phyloP scores from a whole-genome alignment of 1,140 invertebrate genomes.

The Pseudomyrmex pallidus region DNA sequence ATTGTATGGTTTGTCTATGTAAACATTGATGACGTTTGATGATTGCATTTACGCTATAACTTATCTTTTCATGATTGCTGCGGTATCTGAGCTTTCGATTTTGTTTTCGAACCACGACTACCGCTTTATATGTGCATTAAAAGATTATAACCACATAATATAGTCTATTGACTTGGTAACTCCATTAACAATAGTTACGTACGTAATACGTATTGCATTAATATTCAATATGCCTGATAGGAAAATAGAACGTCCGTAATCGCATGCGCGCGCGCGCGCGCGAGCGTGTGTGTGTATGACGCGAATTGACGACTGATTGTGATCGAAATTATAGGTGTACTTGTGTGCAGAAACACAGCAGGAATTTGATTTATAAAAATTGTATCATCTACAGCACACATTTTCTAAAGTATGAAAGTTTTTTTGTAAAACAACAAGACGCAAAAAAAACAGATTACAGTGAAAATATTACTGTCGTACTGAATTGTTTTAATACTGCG shows the following conservation, averaged over 20 bases:
- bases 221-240: constrained; percentile 37
- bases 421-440: background rate
- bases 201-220: constrained; percentile 9
- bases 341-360: background rate
- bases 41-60: background rate
- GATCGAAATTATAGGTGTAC: background rate
- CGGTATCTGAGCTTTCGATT: background rate
- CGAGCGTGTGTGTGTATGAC: background rate
- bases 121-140: constrained; percentile 7
- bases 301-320: constrained; percentile 2
- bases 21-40: background rate
- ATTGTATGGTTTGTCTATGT: background rate
- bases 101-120: constrained; percentile 4
- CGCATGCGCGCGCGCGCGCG: background rate
- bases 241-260: constrained; percentile 29
- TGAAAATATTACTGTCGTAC: constrained; percentile 10
- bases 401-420: constrained; percentile 12
- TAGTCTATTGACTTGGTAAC: background rate
- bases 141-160: constrained; percentile 32
- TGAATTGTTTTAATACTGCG: background rate
- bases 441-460: background rate
- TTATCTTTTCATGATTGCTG: constrained; percentile 6
- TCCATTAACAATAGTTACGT: constrained; percentile 40
- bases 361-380: background rate
- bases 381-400: background rate